Percentiles rank a stretch among this genome's conserved stretches.
Conservation (phyloP, 2,888 invertebrate species). For the Villa cingulata region DNA sequence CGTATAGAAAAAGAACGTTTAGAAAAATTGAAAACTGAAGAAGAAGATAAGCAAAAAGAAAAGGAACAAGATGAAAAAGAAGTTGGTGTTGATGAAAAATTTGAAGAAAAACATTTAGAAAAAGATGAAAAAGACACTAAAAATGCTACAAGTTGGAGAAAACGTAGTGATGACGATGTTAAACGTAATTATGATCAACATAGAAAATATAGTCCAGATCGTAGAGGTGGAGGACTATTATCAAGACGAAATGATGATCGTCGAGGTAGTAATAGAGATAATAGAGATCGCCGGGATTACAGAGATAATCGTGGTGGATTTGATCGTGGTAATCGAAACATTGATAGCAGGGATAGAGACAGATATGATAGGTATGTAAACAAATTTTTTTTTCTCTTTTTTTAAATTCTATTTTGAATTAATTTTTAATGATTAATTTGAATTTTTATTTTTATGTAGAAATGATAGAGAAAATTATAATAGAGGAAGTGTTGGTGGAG, state of each 20-base stretch:
- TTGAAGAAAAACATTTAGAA: conserved; percentile 19
- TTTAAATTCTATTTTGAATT: background rate
- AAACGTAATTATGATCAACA: conserved; percentile 14
- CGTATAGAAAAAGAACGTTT: conserved; percentile 50
- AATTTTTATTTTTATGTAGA: background rate
- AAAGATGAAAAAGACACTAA: conserved; percentile 28
- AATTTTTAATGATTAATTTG: too few species aligned
- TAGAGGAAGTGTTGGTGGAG: conserved; percentile 24
- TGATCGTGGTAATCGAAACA: conserved; percentile 19
- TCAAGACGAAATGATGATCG: conserved; percentile 14
- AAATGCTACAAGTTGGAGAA: conserved; percentile 28
- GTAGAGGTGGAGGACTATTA: conserved; percentile 11
- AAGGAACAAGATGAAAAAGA: conserved; percentile 6
- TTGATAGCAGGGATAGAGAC: conserved; percentile 10
- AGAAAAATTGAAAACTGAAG: conserved; percentile 22
- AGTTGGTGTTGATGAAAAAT: conserved; percentile 6
- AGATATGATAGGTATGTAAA: background rate
- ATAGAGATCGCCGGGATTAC: conserved; percentile 13
- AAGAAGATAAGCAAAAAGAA: conserved; percentile 16
- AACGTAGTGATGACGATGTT: conserved; percentile 19
- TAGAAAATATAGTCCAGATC: conserved; percentile 24
- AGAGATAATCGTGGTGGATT: conserved; percentile 23
- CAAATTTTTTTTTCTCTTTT: background rate
- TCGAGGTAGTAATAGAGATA: conserved; percentile 15
- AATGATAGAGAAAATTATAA: conserved; percentile 18